Conservation (phyloP, 2,888 invertebrate genomes). For the Tholera decimalis region DNA sequence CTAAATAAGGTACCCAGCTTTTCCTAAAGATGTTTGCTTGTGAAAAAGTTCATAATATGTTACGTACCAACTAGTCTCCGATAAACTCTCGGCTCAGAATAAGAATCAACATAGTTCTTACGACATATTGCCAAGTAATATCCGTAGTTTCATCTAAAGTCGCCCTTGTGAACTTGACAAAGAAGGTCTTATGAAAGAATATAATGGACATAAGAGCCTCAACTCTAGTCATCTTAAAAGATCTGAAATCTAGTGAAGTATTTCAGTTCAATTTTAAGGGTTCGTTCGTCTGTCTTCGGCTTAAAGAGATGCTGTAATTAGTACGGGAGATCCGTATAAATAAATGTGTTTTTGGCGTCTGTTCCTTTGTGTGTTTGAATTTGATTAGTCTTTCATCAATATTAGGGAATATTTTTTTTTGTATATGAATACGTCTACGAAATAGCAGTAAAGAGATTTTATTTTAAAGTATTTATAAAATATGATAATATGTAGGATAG, state of each 20-base stretch:
- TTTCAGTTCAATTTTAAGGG: too few species aligned
- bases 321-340: too few species aligned
- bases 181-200: slow-evolving; percentile 34
- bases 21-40: neutral
- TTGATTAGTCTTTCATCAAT: too few species aligned
- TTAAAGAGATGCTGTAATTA: too few species aligned
- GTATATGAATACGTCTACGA: too few species aligned
- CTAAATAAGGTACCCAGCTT: neutral
- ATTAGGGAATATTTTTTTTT: too few species aligned
- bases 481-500: too few species aligned
- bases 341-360: too few species aligned
- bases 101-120: slow-evolving; percentile 34
- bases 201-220: slow-evolving; percentile 8
- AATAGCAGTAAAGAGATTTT: too few species aligned
- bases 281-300: too few species aligned
- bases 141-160: slow-evolving; percentile 34
- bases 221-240: neutral
- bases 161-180: slow-evolving; percentile 25
- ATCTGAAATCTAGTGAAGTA: neutral
- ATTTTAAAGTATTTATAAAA: too few species aligned
- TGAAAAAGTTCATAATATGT: slow-evolving; percentile 1
- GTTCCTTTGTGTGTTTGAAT: too few species aligned
- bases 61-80: neutral
- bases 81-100: slow-evolving; percentile 9
- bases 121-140: slow-evolving; percentile 50